Base-by-base conservation (phyloP, 2,113 vertebrate species). In the Eretmochelys imbricata region DNA sequence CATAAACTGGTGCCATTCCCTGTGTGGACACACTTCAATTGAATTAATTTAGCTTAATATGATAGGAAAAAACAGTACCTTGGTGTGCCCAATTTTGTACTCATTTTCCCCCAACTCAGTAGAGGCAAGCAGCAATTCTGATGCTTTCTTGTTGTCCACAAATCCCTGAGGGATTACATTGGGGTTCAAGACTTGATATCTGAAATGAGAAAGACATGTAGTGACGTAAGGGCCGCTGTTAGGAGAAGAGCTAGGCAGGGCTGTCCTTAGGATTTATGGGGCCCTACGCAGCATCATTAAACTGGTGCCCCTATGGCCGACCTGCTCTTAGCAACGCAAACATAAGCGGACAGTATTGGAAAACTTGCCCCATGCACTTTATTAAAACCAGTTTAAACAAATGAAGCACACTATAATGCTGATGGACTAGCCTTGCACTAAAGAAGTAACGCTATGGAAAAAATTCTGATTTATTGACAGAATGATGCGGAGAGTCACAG, bases 161-260 rank as follows among this genome's bases (percentile, higher is more conserved):
- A 46, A 91, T 13, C 95, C 96, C 89, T 94, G 84, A 78, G 96
- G 93, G 79, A 96, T 97, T 79, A 80, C 59, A 0, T n/a, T 97
- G 95, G 96, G 95, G 82, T 96, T 98, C 87, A 97, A 79, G 35
- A 97, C 96, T 54, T 96, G 89, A 79, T 96, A 95, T 90, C 96
- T 97, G 84, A 48, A 16, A 22, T 57, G 80, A 96, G 88, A 78
- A 86, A 88, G 27, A 86, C 0, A 59, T 50, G 55, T 89, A 84
- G 85, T 25, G 69, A 50, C 11, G 0, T 4, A 89, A 84, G 31
- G 55, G 38, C 10, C 50, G 46, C 50, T 48, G 82, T 85, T 38
- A 79, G 84, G 5, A 84, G 84, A 87, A 85, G 25, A 82, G 29
- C 62, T 84, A 27, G 87, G 72, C 35, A 2, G 53, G 14, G 20